Base-by-base conservation (phyloP, 2,888 invertebrate genomes). In the Lasioglossum calceatum region DNA sequence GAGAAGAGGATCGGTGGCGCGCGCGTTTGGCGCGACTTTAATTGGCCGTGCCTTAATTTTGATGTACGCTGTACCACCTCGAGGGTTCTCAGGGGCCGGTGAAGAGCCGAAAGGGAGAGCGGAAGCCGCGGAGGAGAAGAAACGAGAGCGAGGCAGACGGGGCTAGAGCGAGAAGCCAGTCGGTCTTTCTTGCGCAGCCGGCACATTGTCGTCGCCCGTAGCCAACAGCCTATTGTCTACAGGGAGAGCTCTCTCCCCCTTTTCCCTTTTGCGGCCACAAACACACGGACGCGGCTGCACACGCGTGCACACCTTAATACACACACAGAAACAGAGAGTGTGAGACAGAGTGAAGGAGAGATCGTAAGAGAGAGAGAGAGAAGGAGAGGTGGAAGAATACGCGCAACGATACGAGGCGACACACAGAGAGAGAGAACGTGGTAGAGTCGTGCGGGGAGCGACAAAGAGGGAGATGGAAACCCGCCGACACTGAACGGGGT, bases 1-100 rank as follows among this genome's bases (percentile, higher is more conserved):
- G 54, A 50, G 14, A 32, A 72, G 73, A 36, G 77, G 81, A 58
- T 78, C 81, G 67, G 67, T 67, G 64, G 47, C 47, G 80, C 64
- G 64, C 36, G 75, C 73, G 87, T 89, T 89, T 89, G 84, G 89
- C 92, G 88, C 91, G 88, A 90, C 92, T 94, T 93, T 93, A 94
- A 93, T 94, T 94, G 94, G 93, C 92, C 92, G 93, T 93, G 93
- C 90, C 92, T 93, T 93, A 93, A 94, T 94, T 94, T 93, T 90
- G 90, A 92, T 93, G 92, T 91, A 90, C 91, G 90, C 90, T 87
- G 91, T 92, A 93, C 92, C 89, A 90, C 87, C 91, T 93, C 90
- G 92, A 93, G 94, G 91, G 92, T 92, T 89, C 93, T 93, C 89
- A 84, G 89, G 77, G 64, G 86, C 78, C 87, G 88, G 83, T 86